Conservation (phyloP, 2,888 invertebrate species). For the Malthinus seriepunctatus region DNA sequence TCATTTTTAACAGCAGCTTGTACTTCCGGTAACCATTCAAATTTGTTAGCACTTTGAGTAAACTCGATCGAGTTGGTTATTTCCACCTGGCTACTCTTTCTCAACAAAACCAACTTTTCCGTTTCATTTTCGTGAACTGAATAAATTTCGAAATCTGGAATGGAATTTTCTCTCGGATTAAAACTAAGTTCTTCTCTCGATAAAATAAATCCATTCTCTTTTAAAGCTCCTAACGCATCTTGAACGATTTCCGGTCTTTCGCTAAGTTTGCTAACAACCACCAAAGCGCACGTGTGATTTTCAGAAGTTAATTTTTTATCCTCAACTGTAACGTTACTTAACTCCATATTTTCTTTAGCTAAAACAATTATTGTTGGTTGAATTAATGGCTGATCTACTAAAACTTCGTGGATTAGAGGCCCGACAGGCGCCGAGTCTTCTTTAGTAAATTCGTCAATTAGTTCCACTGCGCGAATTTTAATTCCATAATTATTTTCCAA, state of each 20-base stretch:
- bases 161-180: neutral
- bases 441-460: constrained; percentile 35
- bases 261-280: constrained; percentile 52
- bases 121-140: constrained; percentile 56
- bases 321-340: constrained; percentile 60
- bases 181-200: constrained; percentile 8
- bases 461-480: constrained; percentile 65
- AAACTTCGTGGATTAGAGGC: constrained; percentile 60
- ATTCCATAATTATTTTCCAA: constrained; percentile 69
- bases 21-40: constrained; percentile 59
- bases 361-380: constrained; percentile 68
- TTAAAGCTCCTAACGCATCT: neutral
- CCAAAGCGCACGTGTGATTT: constrained; percentile 39
- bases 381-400: constrained; percentile 71
- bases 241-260: constrained; percentile 54
- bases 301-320: constrained; percentile 61
- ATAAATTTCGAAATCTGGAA: constrained; percentile 57
- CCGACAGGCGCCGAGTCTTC: constrained; percentile 57
- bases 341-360: constrained; percentile 57
- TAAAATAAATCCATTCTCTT: constrained; percentile 16
- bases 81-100: constrained; percentile 56
- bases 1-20: constrained; percentile 44
- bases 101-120: constrained; percentile 61
- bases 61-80: constrained; percentile 58
- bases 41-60: constrained; percentile 51